These are phyloP conservation scores for Rotaria socialis DNA, from an alignment of 2,888 invertebrate species.

Conservation along the genomic window DNA sequence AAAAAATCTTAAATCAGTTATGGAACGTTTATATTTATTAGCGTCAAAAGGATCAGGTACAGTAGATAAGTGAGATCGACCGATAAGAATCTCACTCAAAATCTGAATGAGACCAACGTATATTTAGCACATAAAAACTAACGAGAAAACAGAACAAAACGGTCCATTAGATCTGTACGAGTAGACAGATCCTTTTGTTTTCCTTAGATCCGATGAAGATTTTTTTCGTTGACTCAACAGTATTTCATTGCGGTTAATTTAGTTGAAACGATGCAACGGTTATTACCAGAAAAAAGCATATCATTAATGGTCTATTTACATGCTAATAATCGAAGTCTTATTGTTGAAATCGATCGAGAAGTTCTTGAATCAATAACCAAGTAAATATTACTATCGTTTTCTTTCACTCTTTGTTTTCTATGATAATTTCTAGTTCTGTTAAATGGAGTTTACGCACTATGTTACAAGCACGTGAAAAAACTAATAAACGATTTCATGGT, in stretches of 20 bases:
- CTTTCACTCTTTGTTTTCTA: not conserved
- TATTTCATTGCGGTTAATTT: not conserved
- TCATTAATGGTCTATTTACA: conserved; percentile 36
- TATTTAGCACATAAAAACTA: no score
- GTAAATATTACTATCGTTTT: not conserved
- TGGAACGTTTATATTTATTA: conserved; percentile 30
- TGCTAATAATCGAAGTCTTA: conserved; percentile 22
- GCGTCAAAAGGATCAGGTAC: conserved; percentile 15
- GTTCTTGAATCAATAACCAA: conserved; percentile 16
- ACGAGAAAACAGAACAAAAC: no score
- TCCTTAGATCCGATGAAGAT: no score
- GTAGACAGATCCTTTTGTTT: no score
- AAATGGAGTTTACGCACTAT: not conserved
- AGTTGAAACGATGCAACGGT: conserved; percentile 1
- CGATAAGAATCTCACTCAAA: no score
- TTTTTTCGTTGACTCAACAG: no score
- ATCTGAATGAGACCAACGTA: no score
- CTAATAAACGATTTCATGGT: conserved; percentile 16
- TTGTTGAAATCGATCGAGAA: conserved; percentile 8
- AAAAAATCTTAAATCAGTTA: conserved; percentile 23
- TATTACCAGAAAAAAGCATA: conserved; percentile 31
- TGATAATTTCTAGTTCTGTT: not conserved
- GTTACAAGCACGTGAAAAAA: conserved; percentile 15
- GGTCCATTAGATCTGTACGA: no score
- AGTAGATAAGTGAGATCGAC: no score